Conservation (phyloP, 2,888 invertebrate genomes). For the Apotomis betuletana region DNA sequence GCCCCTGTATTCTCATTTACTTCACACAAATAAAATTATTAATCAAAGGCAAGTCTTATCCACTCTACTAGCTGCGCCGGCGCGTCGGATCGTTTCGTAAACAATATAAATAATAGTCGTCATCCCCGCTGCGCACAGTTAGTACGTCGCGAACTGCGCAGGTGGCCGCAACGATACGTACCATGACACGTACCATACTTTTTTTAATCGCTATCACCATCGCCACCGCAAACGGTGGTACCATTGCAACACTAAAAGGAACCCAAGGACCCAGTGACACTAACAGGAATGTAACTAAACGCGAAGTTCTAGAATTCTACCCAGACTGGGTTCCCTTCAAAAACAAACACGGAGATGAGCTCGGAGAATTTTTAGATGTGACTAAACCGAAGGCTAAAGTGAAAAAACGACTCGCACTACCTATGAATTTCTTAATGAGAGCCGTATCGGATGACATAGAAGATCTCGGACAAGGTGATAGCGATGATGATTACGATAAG, state of each 20-base stretch:
- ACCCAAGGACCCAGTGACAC: slow-evolving; percentile 42
- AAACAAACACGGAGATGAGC: slow-evolving; percentile 70
- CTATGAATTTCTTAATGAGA: slow-evolving; percentile 66
- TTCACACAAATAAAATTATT: too few species aligned
- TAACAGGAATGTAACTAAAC: slow-evolving; percentile 61
- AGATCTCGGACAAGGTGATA: slow-evolving; percentile 67
- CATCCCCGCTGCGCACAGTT: slow-evolving; percentile 66
- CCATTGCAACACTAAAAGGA: slow-evolving; percentile 62
- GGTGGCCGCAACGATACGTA: neutral
- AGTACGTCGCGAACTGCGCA: slow-evolving; percentile 53
- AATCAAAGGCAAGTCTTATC: slow-evolving; percentile 49
- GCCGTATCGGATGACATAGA: slow-evolving; percentile 67
- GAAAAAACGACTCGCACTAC: slow-evolving; percentile 72
- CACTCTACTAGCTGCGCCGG: slow-evolving; percentile 57
- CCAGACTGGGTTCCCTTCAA: slow-evolving; percentile 80
- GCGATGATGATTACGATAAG: slow-evolving; percentile 72
- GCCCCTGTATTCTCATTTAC: too few species aligned
- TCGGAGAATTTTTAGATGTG: slow-evolving; percentile 68
- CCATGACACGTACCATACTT: slow-evolving; percentile 19
- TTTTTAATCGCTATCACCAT: slow-evolving; percentile 52
- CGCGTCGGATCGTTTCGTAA: slow-evolving; percentile 72
- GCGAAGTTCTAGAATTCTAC: slow-evolving; percentile 64
- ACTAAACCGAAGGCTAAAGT: slow-evolving; percentile 60
- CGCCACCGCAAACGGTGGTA: slow-evolving; percentile 51
- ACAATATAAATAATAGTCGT: slow-evolving; percentile 82